phyloP scores from a whole-genome alignment of 2,113 vertebrate genomes.

The Istiophorus platypterus region DNA sequence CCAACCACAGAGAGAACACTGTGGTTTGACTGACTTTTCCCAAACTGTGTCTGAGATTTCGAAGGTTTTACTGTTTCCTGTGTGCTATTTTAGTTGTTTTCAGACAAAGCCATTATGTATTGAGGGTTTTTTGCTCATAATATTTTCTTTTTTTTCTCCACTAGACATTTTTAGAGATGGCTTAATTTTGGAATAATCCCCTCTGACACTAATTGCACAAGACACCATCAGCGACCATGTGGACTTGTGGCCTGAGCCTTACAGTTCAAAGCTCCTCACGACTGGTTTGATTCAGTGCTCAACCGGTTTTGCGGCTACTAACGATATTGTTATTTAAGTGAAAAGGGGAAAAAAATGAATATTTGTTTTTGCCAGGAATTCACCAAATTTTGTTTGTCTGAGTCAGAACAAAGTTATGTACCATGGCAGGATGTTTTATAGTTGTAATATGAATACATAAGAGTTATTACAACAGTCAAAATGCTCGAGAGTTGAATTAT shows the following conservation, averaged over 20 bases:
- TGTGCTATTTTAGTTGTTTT: slow-evolving; percentile 15
- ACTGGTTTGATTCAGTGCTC: background rate
- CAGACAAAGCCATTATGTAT: background rate
- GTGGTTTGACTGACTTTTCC: slow-evolving; percentile 22
- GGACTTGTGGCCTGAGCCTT: background rate
- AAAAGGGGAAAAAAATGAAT: background rate
- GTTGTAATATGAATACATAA: too few species aligned
- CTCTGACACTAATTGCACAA: background rate
- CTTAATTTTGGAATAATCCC: slow-evolving; percentile 3
- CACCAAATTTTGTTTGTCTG: background rate
- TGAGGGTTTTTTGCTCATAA: background rate
- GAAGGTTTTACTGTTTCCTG: slow-evolving; percentile 7
- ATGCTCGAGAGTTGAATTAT: background rate
- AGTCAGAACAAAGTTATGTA: background rate
- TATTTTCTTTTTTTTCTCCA: background rate
- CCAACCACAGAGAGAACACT: slow-evolving; percentile 7
- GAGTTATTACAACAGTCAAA: background rate
- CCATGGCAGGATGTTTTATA: background rate
- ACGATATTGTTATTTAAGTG: background rate
- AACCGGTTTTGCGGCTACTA: background rate
- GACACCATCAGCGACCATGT: slow-evolving; percentile 11
- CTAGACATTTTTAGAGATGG: slow-evolving; percentile 22
- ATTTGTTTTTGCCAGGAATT: background rate
- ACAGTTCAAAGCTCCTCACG: slow-evolving; percentile 9
- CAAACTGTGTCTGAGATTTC: slow-evolving; percentile 4